These are phyloP conservation scores for Ferrisia virgata DNA, from an alignment of 2,888 invertebrate genomes.

Conservation along the genomic window DNA sequence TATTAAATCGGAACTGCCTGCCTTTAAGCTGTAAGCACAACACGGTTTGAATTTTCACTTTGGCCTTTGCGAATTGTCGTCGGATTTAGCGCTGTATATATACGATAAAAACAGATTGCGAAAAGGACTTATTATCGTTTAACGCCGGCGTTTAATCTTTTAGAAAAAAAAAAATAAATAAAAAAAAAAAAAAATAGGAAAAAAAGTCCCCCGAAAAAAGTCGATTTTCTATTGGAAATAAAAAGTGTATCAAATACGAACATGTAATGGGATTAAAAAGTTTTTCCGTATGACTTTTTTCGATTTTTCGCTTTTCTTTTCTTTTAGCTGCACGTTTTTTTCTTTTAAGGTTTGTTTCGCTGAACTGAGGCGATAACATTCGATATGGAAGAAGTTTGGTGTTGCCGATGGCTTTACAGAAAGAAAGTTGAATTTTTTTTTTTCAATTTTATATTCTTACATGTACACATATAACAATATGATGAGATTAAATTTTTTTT, in stretches of 20 bases:
- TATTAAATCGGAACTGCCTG: conserved; percentile 4
- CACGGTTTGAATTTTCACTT: conserved; percentile 22
- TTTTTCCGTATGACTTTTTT: conserved; percentile 16
- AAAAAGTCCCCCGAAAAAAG: neutral
- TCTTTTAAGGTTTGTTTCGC: neutral
- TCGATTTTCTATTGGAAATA: conserved; percentile 23
- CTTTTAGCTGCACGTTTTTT: neutral
- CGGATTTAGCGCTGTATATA: conserved; percentile 4
- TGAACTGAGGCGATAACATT: conserved; percentile 11
- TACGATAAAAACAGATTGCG: conserved; percentile 25
- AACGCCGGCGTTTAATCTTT: conserved; percentile 22
- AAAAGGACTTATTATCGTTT: conserved; percentile 30
- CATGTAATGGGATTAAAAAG: conserved; percentile 28
- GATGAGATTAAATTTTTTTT: neutral
- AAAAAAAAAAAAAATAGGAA: too few species aligned
- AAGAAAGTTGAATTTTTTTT: conserved; percentile 3
- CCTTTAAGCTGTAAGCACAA: conserved; percentile 15
- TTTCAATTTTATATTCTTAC: neutral
- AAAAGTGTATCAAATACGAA: conserved; percentile 24
- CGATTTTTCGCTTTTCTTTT: neutral
- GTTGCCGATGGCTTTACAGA: neutral
- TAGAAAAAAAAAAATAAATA: neutral
- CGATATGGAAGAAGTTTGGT: neutral
- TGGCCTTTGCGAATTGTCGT: conserved; percentile 20
- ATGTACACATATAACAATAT: neutral